These are phyloP conservation scores for Lutjanus campechanus DNA, from an alignment of 2,797 vertebrate genomes.

Conservation along the genomic window DNA sequence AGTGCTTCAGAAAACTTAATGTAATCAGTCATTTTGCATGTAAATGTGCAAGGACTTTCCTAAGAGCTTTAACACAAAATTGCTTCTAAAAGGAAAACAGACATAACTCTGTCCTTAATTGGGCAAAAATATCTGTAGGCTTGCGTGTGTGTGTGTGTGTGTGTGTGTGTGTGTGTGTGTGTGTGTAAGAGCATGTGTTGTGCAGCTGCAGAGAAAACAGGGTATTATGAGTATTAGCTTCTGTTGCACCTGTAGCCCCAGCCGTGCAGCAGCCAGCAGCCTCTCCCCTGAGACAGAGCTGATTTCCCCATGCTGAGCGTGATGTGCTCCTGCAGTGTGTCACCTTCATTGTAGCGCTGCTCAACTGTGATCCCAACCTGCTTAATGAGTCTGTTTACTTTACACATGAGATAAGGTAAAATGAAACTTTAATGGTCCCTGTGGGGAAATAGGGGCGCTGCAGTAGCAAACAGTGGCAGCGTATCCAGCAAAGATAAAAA, in stretches of 20 bases:
- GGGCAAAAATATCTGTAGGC: neutral
- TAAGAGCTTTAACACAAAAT: neutral
- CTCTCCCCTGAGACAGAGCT: conserved; percentile 50
- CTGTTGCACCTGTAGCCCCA: conserved; percentile 59
- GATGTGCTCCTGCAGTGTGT: conserved; percentile 38
- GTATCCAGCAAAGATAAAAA: neutral
- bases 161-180: neutral
- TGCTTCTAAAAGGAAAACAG: conserved; percentile 14
- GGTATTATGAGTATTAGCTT: conserved; percentile 3
- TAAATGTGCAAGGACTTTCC: neutral
- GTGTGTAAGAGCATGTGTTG: neutral
- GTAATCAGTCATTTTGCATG: neutral
- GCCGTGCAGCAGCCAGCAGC: conserved; percentile 8
- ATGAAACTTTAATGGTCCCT: conserved; percentile 67
- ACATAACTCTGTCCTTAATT: neutral
- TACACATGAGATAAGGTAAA: conserved; percentile 55
- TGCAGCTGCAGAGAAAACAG: conserved; percentile 14
- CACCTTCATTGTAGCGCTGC: conserved; percentile 51
- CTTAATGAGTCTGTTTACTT: conserved; percentile 82
- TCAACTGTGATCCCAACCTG: conserved; percentile 75
- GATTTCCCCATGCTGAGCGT: conserved; percentile 72
- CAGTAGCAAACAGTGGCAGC: neutral
- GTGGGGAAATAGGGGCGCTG: conserved; percentile 30
- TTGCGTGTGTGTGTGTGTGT: neutral
- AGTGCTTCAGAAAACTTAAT: neutral